Evolutionary conservation across 2,797 vertebrate genomes (phyloP).

Genomic region (Phyllotis vaccarum): DNA sequence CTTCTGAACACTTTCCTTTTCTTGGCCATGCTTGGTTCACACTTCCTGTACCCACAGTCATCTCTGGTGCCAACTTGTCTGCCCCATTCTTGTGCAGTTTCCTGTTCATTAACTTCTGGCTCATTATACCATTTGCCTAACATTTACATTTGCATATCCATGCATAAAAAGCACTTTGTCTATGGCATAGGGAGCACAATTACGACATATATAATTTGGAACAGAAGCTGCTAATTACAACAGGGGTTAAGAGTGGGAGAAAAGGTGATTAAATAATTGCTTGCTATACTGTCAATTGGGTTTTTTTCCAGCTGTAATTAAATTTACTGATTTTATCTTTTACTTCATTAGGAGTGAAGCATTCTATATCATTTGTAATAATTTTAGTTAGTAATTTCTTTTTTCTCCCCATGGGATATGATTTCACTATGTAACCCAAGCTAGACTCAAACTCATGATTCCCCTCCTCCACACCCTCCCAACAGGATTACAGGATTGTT

Average conservation of each 20-base stretch:
- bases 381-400: slow-evolving; percentile 32
- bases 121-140: slow-evolving; percentile 68
- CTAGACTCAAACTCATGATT: neutral
- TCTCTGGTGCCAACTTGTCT: slow-evolving; percentile 77
- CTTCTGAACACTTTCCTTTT: slow-evolving; percentile 37
- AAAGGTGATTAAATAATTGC: slow-evolving; percentile 68
- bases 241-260: slow-evolving; percentile 40
- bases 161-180: slow-evolving; percentile 75
- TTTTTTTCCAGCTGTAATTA: slow-evolving; percentile 46
- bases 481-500: neutral
- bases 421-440: neutral
- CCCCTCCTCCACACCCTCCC: neutral
- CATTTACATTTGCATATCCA: slow-evolving; percentile 78
- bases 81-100: slow-evolving; percentile 78
- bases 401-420: neutral
- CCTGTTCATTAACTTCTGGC: slow-evolving; percentile 79
- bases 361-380: neutral
- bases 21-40: slow-evolving; percentile 22
- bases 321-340: slow-evolving; percentile 61
- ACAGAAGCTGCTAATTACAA: slow-evolving; percentile 60
- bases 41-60: slow-evolving; percentile 71
- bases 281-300: neutral
- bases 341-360: neutral
- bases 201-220: slow-evolving; percentile 51
- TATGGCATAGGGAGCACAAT: slow-evolving; percentile 44